phyloP scores from a whole-genome alignment of 2,797 vertebrate genomes.

The Gallinago stenura region DNA sequence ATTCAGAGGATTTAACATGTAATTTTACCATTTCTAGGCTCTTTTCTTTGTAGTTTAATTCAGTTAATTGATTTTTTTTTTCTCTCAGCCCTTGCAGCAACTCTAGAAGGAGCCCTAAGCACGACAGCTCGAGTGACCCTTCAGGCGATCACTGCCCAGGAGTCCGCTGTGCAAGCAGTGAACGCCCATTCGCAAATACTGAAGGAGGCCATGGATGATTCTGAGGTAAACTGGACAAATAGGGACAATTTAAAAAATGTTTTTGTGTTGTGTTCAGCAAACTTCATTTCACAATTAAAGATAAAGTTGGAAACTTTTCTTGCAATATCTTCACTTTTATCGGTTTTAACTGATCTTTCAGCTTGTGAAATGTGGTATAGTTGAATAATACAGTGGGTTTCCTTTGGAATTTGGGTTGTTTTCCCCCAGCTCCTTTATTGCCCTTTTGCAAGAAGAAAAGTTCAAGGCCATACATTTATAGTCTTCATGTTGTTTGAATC shows the following conservation, averaged over 20 bases:
- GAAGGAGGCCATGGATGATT: conserved; percentile 92
- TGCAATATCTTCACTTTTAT: neutral
- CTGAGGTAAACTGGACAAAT: conserved; percentile 81
- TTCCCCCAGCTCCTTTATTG: neutral
- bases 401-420: neutral
- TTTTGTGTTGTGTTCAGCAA: neutral
- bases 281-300: neutral
- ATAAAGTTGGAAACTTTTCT: neutral
- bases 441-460: neutral
- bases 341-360: neutral
- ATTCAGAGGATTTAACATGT: rapidly evolving
- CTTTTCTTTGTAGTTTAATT: neutral
- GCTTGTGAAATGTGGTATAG: neutral
- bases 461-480: neutral
- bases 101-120: conserved; percentile 86
- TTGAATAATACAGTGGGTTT: neutral
- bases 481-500: neutral
- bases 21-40: neutral
- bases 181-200: conserved; percentile 84
- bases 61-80: neutral
- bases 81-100: conserved; percentile 82
- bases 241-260: neutral
- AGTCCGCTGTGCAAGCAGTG: conserved; percentile 89
- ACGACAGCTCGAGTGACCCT: conserved; percentile 85
- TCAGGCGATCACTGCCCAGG: conserved; percentile 91